A percentile compares a stretch with the other conserved stretches of the same genome.
These are phyloP conservation scores for Ursus arctos DNA, from an alignment of 2,113 vertebrate species.

Conservation along the genomic window DNA sequence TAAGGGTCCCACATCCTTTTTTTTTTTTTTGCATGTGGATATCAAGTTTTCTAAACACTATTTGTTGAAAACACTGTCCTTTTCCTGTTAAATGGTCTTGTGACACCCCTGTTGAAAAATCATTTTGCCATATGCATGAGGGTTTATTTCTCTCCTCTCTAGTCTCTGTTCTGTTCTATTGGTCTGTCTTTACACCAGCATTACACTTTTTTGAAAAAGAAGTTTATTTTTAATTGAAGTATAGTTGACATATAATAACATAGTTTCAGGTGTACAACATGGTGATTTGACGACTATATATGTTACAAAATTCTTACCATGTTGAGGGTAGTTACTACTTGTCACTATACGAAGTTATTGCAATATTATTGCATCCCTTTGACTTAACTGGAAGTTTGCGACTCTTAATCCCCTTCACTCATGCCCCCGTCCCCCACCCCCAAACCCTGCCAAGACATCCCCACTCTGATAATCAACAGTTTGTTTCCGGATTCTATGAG, in stretches of 20 bases:
- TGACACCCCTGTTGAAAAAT: not conserved
- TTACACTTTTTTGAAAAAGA: not conserved
- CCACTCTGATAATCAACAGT: not conserved
- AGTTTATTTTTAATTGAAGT: not conserved
- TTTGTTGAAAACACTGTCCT: not conserved
- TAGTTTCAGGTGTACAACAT: not conserved
- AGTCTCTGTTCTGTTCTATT: not conserved
- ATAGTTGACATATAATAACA: not conserved
- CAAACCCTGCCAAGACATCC: not conserved
- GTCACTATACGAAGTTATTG: not conserved
- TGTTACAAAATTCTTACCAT: not conserved
- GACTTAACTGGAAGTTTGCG: not conserved
- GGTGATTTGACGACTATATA: not conserved
- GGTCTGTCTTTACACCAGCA: not conserved
- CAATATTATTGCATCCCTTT: not conserved
- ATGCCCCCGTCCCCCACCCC: too few species aligned
- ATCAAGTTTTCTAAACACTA: not conserved
- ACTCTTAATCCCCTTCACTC: not conserved
- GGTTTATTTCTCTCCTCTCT: not conserved
- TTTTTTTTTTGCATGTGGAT: slow-evolving; percentile 1
- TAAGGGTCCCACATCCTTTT: not conserved
- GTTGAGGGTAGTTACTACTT: not conserved
- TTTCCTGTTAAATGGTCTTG: not conserved
- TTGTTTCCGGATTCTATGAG: not conserved
- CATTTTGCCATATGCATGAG: not conserved